A percentile compares a stretch with the other conserved stretches of the same genome.
These are phyloP conservation scores for cattle (Bos taurus) DNA, from an alignment of 2,113 vertebrate species.

Conservation along the genomic window ARS-UCD2.0 NC_037352.1:34876501-34877000, in stretches of 20 bases:
- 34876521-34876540: neutral
- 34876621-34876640: neutral
- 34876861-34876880: neutral
- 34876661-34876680: neutral
- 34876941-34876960: neutral
- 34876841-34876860: neutral
- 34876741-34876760: neutral
- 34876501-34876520: neutral
- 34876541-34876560: neutral
- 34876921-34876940: neutral
- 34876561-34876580: neutral
- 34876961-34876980: neutral
- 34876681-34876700: neutral
- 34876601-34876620: neutral
- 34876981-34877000: neutral
- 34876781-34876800: neutral
- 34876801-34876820: neutral
- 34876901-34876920: neutral
- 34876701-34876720: neutral
- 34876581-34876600: too few relatives aligned
- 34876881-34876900: neutral
- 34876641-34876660: neutral
- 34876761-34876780: neutral
- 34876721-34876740: neutral
- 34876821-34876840: neutral